Base-by-base conservation (phyloP, 2,113 vertebrate species). In the Cavia aperea region DNA sequence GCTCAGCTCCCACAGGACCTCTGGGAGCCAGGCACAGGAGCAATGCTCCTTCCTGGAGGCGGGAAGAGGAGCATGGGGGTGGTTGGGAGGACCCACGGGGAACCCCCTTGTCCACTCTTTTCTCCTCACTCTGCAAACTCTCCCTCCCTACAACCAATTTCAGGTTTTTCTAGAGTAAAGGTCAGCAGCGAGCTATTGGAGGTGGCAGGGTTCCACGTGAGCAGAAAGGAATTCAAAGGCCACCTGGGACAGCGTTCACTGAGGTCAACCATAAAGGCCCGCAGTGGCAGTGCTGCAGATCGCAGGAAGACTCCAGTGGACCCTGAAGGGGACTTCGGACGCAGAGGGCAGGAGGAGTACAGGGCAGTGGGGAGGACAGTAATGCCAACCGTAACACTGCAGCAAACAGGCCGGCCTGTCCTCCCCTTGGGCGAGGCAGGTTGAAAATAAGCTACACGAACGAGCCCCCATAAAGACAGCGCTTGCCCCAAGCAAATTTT, bases 191-290 rank as follows among this genome's bases (percentile, higher is more conserved):
- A 90, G 33, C 26, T 65, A n/a, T 51, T n/a, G 78, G 62, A 82
- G 56, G 46, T 65, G 65, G 63, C 26, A 86, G 62, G 24, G 15
- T 16, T 75, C 86, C 29, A 18, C 39, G 58, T 58, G 15, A 72
- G 72, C 51, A 73, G 83, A 86, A 56, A 78, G 66, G 79, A 92
- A 89, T 93, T 86, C 84, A 63, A 79, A 87, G 63, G 79, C 49
- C 75, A 13, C 86, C 43, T 31, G 78, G 63, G 78, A 58, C 49
- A 81, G 75, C 54, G 93, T 88, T 93, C 33, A 87, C 86, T 82
- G 88, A 31, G 60, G 72, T 68, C 81, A 60, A 60, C 54, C 83
- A 70, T 49, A 81, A 89, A 81, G 58, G 14, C 33, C 46, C 12
- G 51, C 26, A 51, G 58, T 60, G 5, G 13, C 54, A 49, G 11